Percentiles rank a stretch among this genome's conserved stretches.
phyloP scores from a whole-genome alignment of 2,888 invertebrate genomes.

The Stegana nigrithorax region DNA sequence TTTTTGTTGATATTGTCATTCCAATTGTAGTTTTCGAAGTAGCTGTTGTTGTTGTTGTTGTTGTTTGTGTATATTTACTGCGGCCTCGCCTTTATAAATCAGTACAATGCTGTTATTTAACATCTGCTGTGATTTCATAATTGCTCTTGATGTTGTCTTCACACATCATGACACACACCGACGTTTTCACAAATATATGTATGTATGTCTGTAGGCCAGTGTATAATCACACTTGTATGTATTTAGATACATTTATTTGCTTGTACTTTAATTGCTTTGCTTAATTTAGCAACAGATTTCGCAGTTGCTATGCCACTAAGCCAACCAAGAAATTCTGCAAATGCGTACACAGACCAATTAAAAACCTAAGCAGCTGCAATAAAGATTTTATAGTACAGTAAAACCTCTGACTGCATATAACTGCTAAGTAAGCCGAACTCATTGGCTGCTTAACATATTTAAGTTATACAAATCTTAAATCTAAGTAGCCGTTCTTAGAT shows the following conservation, averaged over 20 bases:
- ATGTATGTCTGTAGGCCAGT: slow-evolving; percentile 5
- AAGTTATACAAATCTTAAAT: too few relatives aligned
- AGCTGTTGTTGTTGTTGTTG: slow-evolving; percentile 31
- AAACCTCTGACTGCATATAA: too few relatives aligned
- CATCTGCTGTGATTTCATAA: slow-evolving; percentile 63
- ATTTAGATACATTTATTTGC: background rate
- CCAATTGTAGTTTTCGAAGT: too few relatives aligned
- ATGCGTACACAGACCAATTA: too few relatives aligned
- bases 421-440: too few relatives aligned
- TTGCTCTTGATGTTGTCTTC: slow-evolving; percentile 42
- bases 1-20: slow-evolving; percentile 39
- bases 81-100: slow-evolving; percentile 52
- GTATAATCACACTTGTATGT: background rate
- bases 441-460: too few relatives aligned
- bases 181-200: slow-evolving; percentile 4
- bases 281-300: slow-evolving; percentile 2
- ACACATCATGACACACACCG: slow-evolving; percentile 30
- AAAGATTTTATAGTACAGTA: too few relatives aligned
- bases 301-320: background rate
- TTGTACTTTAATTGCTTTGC: slow-evolving; percentile 6
- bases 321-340: background rate
- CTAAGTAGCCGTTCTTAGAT: too few relatives aligned
- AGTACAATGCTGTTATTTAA: slow-evolving; percentile 51
- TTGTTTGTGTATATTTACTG: slow-evolving; percentile 9
- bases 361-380: too few relatives aligned